Evolutionary conservation across 2,888 invertebrate genomes (phyloP), one percentile per base, ranked within the genome.

Genomic region (Polyommatus icarus): DNA sequence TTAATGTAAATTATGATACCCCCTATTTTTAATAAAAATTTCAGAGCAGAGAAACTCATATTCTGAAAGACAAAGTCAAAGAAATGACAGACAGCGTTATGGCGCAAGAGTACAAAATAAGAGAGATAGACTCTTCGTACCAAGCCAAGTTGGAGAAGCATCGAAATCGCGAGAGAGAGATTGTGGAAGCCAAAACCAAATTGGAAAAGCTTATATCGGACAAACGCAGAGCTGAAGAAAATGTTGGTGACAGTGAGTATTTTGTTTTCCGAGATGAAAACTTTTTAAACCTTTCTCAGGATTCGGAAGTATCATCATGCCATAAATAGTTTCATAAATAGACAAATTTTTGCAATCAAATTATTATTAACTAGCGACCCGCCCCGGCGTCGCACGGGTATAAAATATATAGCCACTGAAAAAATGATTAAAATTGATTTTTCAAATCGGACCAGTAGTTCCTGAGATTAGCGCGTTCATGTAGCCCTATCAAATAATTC

Each of bases 201-300:
- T 87, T 95, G 80, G 92, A 93, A 76, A 95, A 95, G 83, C 85
- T 96, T 80, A 87, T 88, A 20, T 92, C 91, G 36, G 95, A 95
- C 81, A 90, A 94, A 78, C 84, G 83, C 15, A 87, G 87, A 46
- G 82, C 95, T 32, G 83, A 91, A 59, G 89, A 92, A 78, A 91
- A 90, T 79, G 90, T 91, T 78, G 95, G 95, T 59, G 91, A 94
- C 79, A 94, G 95, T 95, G 85, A 88, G 87, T 73, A 72, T 24
- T 10, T 24, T 61, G 24, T 40, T 40, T 40, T 8, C 40, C 40
- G 40, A 40, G 40, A 40, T 40, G 0, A 40, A 40, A 8, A 40
- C 40, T 36, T 36, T 40, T 40, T 40, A 10, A 40, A 36, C 7
- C 36, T 36, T 36, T 36, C 36, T 40, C 8, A 10, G 40, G 40